These are phyloP conservation scores for Capra hircus DNA, from an alignment of 2,113 vertebrate genomes.

Conservation along the genomic window DNA sequence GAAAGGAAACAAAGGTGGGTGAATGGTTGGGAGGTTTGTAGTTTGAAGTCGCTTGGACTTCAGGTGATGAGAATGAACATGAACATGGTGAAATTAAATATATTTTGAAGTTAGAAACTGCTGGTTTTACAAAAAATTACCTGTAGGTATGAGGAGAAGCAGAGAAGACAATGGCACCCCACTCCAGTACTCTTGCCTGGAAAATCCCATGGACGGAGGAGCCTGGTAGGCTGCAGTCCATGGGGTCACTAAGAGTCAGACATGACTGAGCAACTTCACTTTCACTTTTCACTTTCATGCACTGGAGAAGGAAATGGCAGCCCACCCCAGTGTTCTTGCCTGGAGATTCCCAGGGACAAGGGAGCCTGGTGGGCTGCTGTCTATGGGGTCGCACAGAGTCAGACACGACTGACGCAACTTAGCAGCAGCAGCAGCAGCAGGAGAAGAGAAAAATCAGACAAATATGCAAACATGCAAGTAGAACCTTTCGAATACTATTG, in stretches of 20 bases:
- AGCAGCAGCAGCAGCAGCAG: too few relatives aligned
- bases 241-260: too few relatives aligned
- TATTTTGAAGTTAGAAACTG: neutral
- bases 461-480: neutral
- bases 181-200: too few relatives aligned
- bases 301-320: too few relatives aligned
- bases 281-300: too few relatives aligned
- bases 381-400: too few relatives aligned
- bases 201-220: too few relatives aligned
- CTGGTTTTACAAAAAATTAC: neutral
- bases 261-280: accelerated
- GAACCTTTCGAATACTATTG: neutral
- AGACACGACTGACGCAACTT: accelerated
- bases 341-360: too few relatives aligned
- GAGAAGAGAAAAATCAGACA: neutral
- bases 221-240: too few relatives aligned
- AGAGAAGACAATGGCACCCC: too few relatives aligned
- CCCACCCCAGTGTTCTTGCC: too few relatives aligned
- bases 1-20: neutral
- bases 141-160: neutral
- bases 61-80: neutral
- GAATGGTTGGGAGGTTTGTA: neutral
- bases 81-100: neutral
- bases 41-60: neutral
- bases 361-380: too few relatives aligned